Percentiles rank a stretch among this genome's conserved stretches.
Conservation (phyloP, 2,888 invertebrate genomes). For the Meganola albula region DNA sequence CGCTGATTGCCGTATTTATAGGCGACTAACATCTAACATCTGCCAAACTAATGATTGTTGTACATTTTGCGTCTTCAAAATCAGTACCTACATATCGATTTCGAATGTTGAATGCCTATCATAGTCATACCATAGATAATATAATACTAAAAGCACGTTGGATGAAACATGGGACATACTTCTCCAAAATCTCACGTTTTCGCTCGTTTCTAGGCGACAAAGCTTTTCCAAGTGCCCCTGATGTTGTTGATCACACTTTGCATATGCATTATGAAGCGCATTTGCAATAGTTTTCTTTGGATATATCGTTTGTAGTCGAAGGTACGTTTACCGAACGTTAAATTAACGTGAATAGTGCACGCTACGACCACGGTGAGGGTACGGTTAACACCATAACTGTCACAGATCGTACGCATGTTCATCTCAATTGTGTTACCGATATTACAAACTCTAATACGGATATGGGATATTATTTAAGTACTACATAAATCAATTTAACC, state of each 20-base stretch:
- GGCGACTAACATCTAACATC: conserved; percentile 56
- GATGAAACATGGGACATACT: conserved; percentile 36
- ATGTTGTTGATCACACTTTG: conserved; percentile 80
- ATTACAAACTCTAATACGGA: conserved; percentile 14
- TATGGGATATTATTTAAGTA: conserved; percentile 23
- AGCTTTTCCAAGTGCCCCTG: conserved; percentile 77
- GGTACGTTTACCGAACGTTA: conserved; percentile 75
- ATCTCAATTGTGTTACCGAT: conserved; percentile 1
- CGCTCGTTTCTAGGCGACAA: conserved; percentile 77
- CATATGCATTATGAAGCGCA: conserved; percentile 79
- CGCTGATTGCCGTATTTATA: too few species aligned
- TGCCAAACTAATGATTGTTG: conserved; percentile 39
- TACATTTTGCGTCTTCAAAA: too few species aligned
- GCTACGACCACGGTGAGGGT: conserved; percentile 60
- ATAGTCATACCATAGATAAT: too few species aligned
- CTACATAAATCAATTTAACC: conserved; percentile 7
- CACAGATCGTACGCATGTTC: conserved; percentile 25
- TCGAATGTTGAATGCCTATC: conserved; percentile 11
- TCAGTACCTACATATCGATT: conserved; percentile 20
- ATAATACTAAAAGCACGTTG: too few species aligned
- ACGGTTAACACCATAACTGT: conserved; percentile 22
- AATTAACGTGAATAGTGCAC: conserved; percentile 58
- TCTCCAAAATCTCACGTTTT: conserved; percentile 60
- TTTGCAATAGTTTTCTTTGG: conserved; percentile 80
- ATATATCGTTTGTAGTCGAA: conserved; percentile 78